phyloP scores from a whole-genome alignment of 2,888 invertebrate species.

The Anaspis maculata region DNA sequence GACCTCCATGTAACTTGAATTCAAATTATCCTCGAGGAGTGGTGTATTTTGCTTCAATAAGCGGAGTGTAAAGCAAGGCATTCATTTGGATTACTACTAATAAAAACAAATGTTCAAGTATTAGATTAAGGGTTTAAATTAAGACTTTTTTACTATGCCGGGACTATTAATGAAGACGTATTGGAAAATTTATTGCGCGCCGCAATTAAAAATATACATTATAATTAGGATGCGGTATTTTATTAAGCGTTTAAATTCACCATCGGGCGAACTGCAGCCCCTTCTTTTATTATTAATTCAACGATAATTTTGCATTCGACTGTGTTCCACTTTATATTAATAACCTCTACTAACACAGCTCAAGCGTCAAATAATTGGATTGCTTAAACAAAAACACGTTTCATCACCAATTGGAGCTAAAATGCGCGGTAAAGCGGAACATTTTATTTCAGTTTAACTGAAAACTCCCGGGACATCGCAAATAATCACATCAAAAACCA shows the following conservation, averaged over 20 bases:
- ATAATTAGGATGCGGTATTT: slow-evolving; percentile 19
- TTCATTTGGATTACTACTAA: slow-evolving; percentile 21
- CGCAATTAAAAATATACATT: slow-evolving; percentile 53
- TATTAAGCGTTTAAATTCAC: slow-evolving; percentile 13
- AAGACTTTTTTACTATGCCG: slow-evolving; percentile 11
- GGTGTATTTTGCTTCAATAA: slow-evolving; percentile 14
- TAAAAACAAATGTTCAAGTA: slow-evolving; percentile 21
- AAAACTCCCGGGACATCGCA: too few relatives aligned
- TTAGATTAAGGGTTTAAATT: slow-evolving; percentile 16
- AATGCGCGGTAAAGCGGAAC: slow-evolving; percentile 12
- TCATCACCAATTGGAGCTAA: slow-evolving; percentile 15
- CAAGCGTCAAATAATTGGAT: slow-evolving; percentile 24
- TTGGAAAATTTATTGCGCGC: slow-evolving; percentile 38
- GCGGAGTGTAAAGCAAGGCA: slow-evolving; percentile 11
- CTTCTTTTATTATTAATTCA: slow-evolving; percentile 11
- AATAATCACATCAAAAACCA: too few relatives aligned
- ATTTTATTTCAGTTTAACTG: slow-evolving; percentile 11
- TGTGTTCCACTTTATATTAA: slow-evolving; percentile 14
- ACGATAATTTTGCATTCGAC: slow-evolving; percentile 14
- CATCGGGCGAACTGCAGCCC: too few relatives aligned
- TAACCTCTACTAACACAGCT: slow-evolving; percentile 14
- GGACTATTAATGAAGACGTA: slow-evolving; percentile 13
- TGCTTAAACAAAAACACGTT: slow-evolving; percentile 26
- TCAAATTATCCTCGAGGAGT: slow-evolving; percentile 8
- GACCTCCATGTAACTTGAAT: slow-evolving; percentile 9